These are phyloP conservation scores for Oplegnathus fasciatus DNA, from an alignment of 2,113 vertebrate species.

Conservation along the genomic window DNA sequence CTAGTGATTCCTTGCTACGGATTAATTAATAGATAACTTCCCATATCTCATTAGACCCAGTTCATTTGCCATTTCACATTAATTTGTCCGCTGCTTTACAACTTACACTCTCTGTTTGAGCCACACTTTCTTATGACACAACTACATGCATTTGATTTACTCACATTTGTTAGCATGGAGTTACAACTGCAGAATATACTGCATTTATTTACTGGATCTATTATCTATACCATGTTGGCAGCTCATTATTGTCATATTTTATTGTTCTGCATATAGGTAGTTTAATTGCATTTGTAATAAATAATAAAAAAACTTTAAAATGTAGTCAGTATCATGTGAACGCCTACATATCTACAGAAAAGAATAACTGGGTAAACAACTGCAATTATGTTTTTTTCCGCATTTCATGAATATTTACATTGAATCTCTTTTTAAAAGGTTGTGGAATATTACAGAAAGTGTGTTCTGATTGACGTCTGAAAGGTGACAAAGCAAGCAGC, in stretches of 20 bases:
- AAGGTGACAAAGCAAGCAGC: background rate
- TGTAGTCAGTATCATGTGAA: background rate
- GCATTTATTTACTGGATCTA: background rate
- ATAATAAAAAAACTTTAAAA: background rate
- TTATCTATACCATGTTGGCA: background rate
- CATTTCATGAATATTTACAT: slow-evolving; percentile 11
- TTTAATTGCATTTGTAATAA: background rate
- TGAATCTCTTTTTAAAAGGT: background rate
- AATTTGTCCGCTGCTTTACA: slow-evolving; percentile 4
- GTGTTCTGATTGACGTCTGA: background rate
- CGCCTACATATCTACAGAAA: background rate
- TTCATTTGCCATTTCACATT: slow-evolving; percentile 11
- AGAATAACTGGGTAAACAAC: background rate
- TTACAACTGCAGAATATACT: background rate
- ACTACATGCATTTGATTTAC: background rate
- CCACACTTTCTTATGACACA: background rate
- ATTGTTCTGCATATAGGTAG: no score
- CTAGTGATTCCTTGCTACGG: slow-evolving; percentile 3
- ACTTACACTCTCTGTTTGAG: background rate
- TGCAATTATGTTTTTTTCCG: background rate
- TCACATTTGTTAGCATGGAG: background rate
- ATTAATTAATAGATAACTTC: slow-evolving; percentile 45
- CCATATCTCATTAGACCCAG: background rate
- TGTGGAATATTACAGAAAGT: background rate
- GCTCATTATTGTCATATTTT: background rate